phyloP scores from a whole-genome alignment of 2,797 vertebrate species.

The Acridotheres tristis region DNA sequence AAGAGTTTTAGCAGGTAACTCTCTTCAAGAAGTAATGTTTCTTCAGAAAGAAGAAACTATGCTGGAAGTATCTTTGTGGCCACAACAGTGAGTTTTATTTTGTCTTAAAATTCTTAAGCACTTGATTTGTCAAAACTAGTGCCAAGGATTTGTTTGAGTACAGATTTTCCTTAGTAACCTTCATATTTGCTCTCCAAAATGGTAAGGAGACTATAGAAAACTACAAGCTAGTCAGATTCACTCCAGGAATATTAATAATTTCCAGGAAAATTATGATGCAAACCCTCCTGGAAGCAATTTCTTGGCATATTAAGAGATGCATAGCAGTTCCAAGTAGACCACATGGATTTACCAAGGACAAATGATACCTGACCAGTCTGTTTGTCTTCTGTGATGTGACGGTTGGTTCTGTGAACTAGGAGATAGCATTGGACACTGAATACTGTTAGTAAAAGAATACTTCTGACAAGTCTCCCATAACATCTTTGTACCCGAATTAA shows the following conservation, averaged over 20 bases:
- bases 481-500: neutral
- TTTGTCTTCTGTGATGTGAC: neutral
- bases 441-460: neutral
- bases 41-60: neutral
- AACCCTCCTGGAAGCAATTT: neutral
- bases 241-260: neutral
- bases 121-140: neutral
- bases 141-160: neutral
- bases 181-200: neutral
- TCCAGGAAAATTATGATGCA: neutral
- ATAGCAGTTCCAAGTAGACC: neutral
- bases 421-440: neutral
- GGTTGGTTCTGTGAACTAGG: neutral
- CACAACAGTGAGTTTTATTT: neutral
- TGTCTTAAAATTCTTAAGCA: neutral
- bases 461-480: neutral
- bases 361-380: neutral
- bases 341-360: neutral
- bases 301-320: neutral
- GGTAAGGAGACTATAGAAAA: neutral
- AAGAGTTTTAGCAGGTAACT: neutral
- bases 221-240: neutral
- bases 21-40: neutral
- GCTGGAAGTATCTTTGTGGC: neutral
- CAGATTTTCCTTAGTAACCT: neutral